Conservation (phyloP, 1,140 invertebrate genomes). For the Coenobita brevimanus region DNA sequence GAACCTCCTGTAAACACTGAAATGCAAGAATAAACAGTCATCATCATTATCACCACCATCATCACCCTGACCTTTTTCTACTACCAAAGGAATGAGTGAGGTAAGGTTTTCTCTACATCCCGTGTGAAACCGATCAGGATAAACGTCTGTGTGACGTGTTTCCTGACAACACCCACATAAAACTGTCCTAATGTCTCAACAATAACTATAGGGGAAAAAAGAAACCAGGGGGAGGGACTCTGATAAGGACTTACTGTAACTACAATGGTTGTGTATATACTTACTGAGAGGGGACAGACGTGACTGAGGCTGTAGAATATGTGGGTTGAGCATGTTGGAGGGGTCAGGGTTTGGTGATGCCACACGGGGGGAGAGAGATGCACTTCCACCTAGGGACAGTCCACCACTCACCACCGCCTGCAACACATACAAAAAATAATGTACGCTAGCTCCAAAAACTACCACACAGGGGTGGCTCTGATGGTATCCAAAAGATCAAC, state of each 20-base stretch:
- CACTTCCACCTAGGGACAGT: conserved; percentile 54
- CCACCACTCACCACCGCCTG: conserved; percentile 60
- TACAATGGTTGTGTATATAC: too few relatives aligned
- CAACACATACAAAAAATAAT: not conserved
- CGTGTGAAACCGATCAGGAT: too few relatives aligned
- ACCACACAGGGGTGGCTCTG: too few relatives aligned
- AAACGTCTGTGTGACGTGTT: too few relatives aligned
- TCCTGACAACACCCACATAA: too few relatives aligned
- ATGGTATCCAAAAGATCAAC: too few relatives aligned
- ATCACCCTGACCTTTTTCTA: not conserved
- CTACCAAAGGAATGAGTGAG: too few relatives aligned
- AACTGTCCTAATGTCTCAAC: too few relatives aligned
- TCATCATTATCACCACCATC: not conserved
- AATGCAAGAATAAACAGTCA: conserved; percentile 17
- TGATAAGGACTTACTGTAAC: too few relatives aligned
- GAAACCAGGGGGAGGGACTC: too few relatives aligned
- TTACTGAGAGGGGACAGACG: conserved; percentile 68
- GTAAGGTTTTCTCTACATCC: too few relatives aligned
- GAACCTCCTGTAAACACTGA: conserved; percentile 65
- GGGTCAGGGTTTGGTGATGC: conserved; percentile 66
- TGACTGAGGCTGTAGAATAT: conserved; percentile 53
- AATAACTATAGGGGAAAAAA: too few relatives aligned
- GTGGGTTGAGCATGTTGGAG: conserved; percentile 65
- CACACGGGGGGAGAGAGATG: conserved; percentile 63
- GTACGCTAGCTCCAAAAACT: not conserved